phyloP scores from a whole-genome alignment of 2,113 vertebrate genomes.

The Crotalus tigris region DNA sequence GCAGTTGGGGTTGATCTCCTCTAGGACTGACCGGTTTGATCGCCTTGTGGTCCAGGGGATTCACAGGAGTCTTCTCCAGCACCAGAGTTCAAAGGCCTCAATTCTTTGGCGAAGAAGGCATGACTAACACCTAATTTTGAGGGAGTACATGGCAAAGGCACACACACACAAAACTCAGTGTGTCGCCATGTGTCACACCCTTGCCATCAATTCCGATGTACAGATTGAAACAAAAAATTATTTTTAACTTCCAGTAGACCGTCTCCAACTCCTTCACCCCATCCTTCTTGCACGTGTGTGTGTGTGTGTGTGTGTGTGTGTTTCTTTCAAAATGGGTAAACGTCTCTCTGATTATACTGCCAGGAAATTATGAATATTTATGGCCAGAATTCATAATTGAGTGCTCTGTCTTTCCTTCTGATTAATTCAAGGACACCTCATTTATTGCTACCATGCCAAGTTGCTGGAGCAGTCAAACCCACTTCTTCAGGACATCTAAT shows the following conservation, averaged over 20 bases:
- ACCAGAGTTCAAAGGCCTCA: too few species aligned
- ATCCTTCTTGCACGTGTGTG: slow-evolving; percentile 44
- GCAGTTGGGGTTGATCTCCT: too few species aligned
- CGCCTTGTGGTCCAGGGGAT: too few species aligned
- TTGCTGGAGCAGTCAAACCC: slow-evolving; percentile 65
- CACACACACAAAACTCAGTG: neutral
- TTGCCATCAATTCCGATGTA: slow-evolving; percentile 57
- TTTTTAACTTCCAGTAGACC: slow-evolving; percentile 52
- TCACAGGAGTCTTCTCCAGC: too few species aligned
- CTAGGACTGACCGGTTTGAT: too few species aligned
- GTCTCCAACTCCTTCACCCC: slow-evolving; percentile 4
- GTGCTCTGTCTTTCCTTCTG: slow-evolving; percentile 71
- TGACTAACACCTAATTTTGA: too few species aligned
- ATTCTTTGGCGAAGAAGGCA: too few species aligned
- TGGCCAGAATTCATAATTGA: slow-evolving; percentile 77
- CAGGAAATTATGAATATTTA: slow-evolving; percentile 77
- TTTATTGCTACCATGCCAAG: slow-evolving; percentile 58
- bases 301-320: slow-evolving; percentile 45
- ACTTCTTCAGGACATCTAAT: slow-evolving; percentile 61
- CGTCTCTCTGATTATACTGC: slow-evolving; percentile 73
- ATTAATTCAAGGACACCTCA: slow-evolving; percentile 81
- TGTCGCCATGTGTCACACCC: slow-evolving; percentile 30
- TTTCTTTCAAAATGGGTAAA: slow-evolving; percentile 62
- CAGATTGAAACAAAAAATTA: slow-evolving; percentile 50
- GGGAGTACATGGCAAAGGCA: too few species aligned